Evolutionary conservation across 2,888 invertebrate species (phyloP), one percentile per base, ranked within the genome.

Genomic region (Epirrita christyi): DNA sequence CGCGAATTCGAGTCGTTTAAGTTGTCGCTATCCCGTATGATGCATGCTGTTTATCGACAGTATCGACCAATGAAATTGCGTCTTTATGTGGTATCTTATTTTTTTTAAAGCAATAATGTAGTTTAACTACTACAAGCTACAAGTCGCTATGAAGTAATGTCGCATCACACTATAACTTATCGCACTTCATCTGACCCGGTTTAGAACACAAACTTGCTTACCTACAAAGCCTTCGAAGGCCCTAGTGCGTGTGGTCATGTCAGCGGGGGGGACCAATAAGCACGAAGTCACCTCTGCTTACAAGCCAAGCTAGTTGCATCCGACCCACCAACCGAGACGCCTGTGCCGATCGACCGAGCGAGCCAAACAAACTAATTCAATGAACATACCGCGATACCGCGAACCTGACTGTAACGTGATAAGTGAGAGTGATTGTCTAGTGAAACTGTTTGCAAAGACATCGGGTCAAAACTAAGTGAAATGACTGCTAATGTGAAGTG

Each of bases 351-450:
- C 80, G 63, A 43, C 66, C 43, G 69, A 71, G 67, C 69, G 60
- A 54, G 42, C 15, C 40, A 67, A 67, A 70, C 61, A 72, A 68
- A 38, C 56, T 49, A 64, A 56, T 64, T 78, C 76, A 81, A 83
- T 82, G 78, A 80, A 76, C 70, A 56, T 65, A 70, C 66, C 50
- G 47, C 11, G 7, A 70, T 57, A 63, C 73, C 76, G 72, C 71
- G 63, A 64, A 65, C 43, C 38, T 8, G 29, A n/a, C 21, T 63
- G 76, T 75, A 75, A 71, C 73, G 77, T 72, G 70, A 71, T 51
- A 72, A 77, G 77, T 78, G 78, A 82, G 68, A 85, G 88, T 86
- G 81, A 85, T 86, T 82, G 71, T 79, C 76, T 83, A 86, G 88
- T 90, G 87, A 87, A 83, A 85, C 69, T 66, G 70, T 72, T 68